phyloP scores from a whole-genome alignment of 2,797 vertebrate species.

The Glossophaga mutica region DNA sequence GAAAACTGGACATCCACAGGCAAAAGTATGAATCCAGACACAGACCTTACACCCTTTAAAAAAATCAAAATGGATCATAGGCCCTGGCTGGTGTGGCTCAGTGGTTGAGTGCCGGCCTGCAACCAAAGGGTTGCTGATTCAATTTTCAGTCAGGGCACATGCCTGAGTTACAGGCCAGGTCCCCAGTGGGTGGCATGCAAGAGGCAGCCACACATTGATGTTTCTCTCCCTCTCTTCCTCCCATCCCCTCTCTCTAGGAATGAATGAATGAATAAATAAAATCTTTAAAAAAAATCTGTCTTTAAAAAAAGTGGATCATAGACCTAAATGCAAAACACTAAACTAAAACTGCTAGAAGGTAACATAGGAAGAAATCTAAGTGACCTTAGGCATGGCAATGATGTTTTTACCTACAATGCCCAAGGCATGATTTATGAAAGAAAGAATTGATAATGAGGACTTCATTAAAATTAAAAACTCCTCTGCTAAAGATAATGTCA shows the following conservation, averaged over 20 bases:
- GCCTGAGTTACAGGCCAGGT: too few species aligned
- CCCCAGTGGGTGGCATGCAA: too few species aligned
- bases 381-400: not conserved
- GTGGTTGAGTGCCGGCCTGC: too few species aligned
- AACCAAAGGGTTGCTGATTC: too few species aligned
- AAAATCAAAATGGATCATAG: not conserved
- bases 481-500: not conserved
- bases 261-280: too few species aligned
- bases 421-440: not conserved
- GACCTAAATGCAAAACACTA: not conserved
- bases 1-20: not conserved
- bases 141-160: too few species aligned
- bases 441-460: not conserved
- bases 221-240: too few species aligned
- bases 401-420: not conserved
- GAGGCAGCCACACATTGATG: too few species aligned
- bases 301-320: not conserved
- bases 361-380: not conserved
- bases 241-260: too few species aligned
- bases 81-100: too few species aligned
- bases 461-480: constrained; percentile 32
- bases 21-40: not conserved
- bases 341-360: not conserved
- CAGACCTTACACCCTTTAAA: not conserved
- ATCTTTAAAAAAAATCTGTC: too few species aligned